Evolutionary conservation across 23 tunicate genomes (phyloP).

Genomic region (Corella eumyota): DNA sequence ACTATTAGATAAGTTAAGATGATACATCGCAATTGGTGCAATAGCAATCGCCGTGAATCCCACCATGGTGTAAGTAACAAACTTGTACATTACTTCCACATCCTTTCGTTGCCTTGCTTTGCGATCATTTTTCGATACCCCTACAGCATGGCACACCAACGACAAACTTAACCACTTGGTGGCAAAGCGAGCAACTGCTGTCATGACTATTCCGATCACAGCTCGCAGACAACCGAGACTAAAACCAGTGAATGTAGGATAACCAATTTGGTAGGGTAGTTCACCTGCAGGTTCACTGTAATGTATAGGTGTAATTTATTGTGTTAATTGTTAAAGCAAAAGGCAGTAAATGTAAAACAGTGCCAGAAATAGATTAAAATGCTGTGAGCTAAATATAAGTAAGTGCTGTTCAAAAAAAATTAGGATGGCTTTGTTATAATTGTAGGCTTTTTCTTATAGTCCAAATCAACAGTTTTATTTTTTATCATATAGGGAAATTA

Average conservation of each 20-base stretch:
- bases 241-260: slow-evolving; percentile 18
- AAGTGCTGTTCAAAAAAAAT: too few species aligned
- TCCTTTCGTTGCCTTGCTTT: slow-evolving; percentile 46
- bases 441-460: too few species aligned
- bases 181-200: slow-evolving; percentile 20
- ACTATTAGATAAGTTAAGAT: too few species aligned
- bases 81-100: slow-evolving; percentile 88
- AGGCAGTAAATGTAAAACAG: too few species aligned
- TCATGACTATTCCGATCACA: slow-evolving; percentile 40
- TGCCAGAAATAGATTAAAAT: too few species aligned
- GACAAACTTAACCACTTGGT: slow-evolving; percentile 22
- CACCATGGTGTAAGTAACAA: slow-evolving; percentile 58
- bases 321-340: too few species aligned
- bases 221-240: slow-evolving; percentile 33
- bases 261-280: slow-evolving; percentile 23
- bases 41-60: slow-evolving; percentile 35
- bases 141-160: slow-evolving; percentile 29
- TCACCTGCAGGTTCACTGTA: slow-evolving; percentile 45
- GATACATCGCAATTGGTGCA: slow-evolving; percentile 36
- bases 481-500: too few species aligned
- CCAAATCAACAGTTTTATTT: too few species aligned
- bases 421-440: too few species aligned
- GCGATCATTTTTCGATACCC: slow-evolving; percentile 52
- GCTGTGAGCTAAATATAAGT: too few species aligned
- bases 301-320: slow-evolving; percentile 1